Conservation (phyloP, 2,888 invertebrate genomes). For the Acrobeloides nanus region DNA sequence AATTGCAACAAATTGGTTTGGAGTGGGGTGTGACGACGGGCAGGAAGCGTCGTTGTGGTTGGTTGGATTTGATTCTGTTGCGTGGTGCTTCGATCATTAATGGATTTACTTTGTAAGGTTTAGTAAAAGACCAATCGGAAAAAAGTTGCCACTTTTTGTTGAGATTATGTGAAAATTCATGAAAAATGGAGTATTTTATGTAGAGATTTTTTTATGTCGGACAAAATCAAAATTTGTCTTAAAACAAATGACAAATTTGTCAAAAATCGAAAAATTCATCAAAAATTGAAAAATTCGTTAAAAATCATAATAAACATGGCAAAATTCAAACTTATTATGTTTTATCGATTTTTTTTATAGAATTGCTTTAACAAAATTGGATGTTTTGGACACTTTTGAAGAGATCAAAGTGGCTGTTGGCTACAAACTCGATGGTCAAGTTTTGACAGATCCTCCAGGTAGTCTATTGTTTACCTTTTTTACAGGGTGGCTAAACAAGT, state of each 20-base stretch:
- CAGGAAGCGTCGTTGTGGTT: conserved; percentile 87
- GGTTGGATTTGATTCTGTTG: conserved; percentile 86
- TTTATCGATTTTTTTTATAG: no score
- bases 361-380: conserved; percentile 75
- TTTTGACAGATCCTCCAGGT: conserved; percentile 37
- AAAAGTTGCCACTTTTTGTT: no score
- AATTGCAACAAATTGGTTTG: conserved; percentile 42
- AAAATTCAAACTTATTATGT: no score
- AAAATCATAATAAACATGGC: no score
- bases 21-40: conserved; percentile 53
- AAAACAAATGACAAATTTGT: no score
- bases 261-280: no score
- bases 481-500: no score
- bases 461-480: no score
- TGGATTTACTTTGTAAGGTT: conserved; percentile 70
- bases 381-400: conserved; percentile 80
- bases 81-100: conserved; percentile 87
- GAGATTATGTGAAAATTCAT: background rate
- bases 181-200: background rate
- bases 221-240: no score
- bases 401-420: conserved; percentile 62
- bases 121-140: no score
- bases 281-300: no score
- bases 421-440: conserved; percentile 44
- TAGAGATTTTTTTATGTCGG: no score